These are phyloP conservation scores for Plagodis pulveraria DNA, from an alignment of 2,888 invertebrate species.

Conservation along the genomic window DNA sequence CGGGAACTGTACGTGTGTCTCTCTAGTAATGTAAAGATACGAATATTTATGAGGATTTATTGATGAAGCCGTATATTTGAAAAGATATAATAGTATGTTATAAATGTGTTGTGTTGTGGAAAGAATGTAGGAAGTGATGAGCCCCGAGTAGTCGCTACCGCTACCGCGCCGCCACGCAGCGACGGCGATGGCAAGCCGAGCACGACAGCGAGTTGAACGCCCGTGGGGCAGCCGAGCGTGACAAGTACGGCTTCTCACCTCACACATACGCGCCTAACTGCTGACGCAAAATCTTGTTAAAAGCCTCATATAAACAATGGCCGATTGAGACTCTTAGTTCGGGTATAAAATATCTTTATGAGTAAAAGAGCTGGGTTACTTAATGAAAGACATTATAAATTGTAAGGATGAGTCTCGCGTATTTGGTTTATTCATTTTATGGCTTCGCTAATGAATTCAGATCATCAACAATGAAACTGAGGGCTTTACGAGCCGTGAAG, in stretches of 20 bases:
- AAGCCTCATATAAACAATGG: slow-evolving; percentile 21
- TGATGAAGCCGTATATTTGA: too few relatives aligned
- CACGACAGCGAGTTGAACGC: slow-evolving; percentile 76
- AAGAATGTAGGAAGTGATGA: slow-evolving; percentile 74
- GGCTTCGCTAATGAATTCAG: slow-evolving; percentile 62
- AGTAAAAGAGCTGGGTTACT: slow-evolving; percentile 28
- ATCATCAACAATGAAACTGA: slow-evolving; percentile 69
- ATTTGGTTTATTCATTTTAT: slow-evolving; percentile 29
- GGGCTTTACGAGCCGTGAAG: slow-evolving; percentile 60
- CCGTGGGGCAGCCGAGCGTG: slow-evolving; percentile 72
- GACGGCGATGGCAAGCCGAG: slow-evolving; percentile 54
- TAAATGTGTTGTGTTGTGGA: slow-evolving; percentile 32
- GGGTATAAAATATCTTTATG: slow-evolving; percentile 12
- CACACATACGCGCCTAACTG: slow-evolving; percentile 36
- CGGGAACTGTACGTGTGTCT: too few relatives aligned
- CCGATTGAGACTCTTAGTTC: too few relatives aligned
- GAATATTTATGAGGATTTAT: too few relatives aligned
- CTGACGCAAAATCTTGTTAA: slow-evolving; percentile 23
- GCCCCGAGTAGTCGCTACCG: slow-evolving; percentile 59
- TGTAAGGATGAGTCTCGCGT: slow-evolving; percentile 30
- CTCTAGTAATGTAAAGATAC: too few relatives aligned
- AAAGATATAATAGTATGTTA: too few relatives aligned
- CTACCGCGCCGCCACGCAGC: slow-evolving; percentile 34
- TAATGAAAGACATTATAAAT: slow-evolving; percentile 32
- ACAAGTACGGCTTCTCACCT: slow-evolving; percentile 66